These are phyloP conservation scores for Gnathonemus longibarbis DNA, from an alignment of 2,113 vertebrate genomes.

Conservation along the genomic window DNA sequence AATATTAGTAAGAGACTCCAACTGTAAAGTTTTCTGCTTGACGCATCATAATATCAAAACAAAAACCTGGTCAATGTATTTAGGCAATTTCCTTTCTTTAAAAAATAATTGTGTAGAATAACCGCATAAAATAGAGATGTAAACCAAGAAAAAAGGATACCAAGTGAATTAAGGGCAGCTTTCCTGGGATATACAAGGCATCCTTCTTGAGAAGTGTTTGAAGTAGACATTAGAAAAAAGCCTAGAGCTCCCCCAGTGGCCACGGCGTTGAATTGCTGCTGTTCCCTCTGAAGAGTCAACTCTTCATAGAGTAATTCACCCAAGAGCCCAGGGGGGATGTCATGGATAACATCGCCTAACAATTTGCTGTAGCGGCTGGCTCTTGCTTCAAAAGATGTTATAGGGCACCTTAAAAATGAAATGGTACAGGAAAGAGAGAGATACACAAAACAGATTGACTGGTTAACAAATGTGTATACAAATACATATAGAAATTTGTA, in stretches of 20 bases:
- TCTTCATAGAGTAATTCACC: constrained; percentile 63
- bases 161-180: constrained; percentile 51
- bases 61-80: neutral
- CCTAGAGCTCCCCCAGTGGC: constrained; percentile 66
- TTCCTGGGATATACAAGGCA: constrained; percentile 63
- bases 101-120: neutral
- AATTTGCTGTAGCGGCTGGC: constrained; percentile 46
- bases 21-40: neutral
- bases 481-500: neutral
- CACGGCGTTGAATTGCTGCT: constrained; percentile 50
- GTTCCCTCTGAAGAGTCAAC: constrained; percentile 51
- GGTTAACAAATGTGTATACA: neutral
- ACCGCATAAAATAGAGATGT: neutral
- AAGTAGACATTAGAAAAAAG: constrained; percentile 46
- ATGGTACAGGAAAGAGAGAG: neutral
- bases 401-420: constrained; percentile 42
- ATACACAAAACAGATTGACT: neutral
- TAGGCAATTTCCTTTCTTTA: neutral
- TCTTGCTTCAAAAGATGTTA: neutral
- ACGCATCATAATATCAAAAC: neutral
- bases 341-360: constrained; percentile 49
- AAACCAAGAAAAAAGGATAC: constrained; percentile 63
- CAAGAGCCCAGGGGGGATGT: constrained; percentile 56
- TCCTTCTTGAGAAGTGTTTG: constrained; percentile 19
- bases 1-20: constrained; percentile 38